Evolutionary conservation across 2,113 vertebrate genomes (phyloP), one percentile per base, ranked within the genome.

Genomic region (Callipepla squamata): DNA sequence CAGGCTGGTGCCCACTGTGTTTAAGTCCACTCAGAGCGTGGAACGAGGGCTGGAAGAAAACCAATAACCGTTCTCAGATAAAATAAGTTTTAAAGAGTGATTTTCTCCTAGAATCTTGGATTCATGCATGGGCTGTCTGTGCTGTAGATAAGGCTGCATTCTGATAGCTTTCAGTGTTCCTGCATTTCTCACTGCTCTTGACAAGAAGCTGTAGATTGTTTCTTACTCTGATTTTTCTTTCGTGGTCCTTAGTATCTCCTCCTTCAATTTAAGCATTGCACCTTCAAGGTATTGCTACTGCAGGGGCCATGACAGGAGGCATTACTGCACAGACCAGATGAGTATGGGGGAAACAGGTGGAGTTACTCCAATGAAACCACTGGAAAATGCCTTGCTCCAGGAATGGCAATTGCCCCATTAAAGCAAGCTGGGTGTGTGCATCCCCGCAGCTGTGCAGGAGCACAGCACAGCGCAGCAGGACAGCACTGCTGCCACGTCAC

Each of bases 161-260:
- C 85, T 92, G 79, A 53, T 91, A 72, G 75, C 81, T 96, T 95
- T 87, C 89, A 91, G 51, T 63, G 87, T 94, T 63, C 70, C 79
- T 75, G 67, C 87, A 74, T 59, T 92, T 95, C 80, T 82, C 50
- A 89, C 84, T 5, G 0, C 55, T 91, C 42, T 28, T 94, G 94
- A 75, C 79, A 87, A 92, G 63, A 44, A 87, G 75, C n/a, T 85
- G 75, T 67, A 89, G 95, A 92, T 47, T 36, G 34, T 81, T 95
- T 80, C 95, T 92, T 92, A 78, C 81, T 87, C 73, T 92, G 92
- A 91, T 51, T 89, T 92, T 94, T 93, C 93, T 92, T 95, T 75
- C 61, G 72, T 42, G 80, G 55, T 80, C 89, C 80, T 93, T 96
- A 91, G 79, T 90, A 67, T 91, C 93, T 93, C 81, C 85, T 77